These are phyloP conservation scores for Folsomia manolachei DNA, from an alignment of 2,888 invertebrate genomes.

Conservation along the genomic window DNA sequence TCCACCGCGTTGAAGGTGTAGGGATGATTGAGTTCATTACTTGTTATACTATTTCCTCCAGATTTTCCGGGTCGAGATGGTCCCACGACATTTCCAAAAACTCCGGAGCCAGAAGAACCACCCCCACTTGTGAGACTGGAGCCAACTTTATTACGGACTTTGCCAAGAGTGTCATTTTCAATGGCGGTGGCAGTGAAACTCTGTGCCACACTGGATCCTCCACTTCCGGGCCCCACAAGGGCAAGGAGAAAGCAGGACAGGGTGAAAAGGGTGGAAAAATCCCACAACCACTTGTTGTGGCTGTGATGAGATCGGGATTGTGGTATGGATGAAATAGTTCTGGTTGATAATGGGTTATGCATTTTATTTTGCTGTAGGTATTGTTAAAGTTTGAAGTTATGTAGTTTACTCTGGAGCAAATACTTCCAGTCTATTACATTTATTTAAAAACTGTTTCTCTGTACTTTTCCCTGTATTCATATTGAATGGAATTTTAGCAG, in stretches of 20 bases:
- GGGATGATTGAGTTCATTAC: slow-evolving; percentile 38
- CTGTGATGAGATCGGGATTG: too few relatives aligned
- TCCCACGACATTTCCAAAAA: not conserved
- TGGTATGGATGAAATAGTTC: too few relatives aligned
- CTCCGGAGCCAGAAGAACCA: not conserved
- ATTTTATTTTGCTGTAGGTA: too few relatives aligned
- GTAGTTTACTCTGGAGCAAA: too few relatives aligned
- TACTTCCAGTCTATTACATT: too few relatives aligned
- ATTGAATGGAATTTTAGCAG: too few relatives aligned
- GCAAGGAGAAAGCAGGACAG: slow-evolving; percentile 33
- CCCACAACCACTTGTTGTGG: slow-evolving; percentile 32
- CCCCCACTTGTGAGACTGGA: not conserved
- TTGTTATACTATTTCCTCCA: slow-evolving; percentile 18
- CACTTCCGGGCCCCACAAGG: slow-evolving; percentile 22
- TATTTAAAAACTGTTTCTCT: too few relatives aligned
- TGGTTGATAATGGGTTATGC: too few relatives aligned
- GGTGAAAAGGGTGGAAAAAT: slow-evolving; percentile 33
- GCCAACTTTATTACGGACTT: not conserved
- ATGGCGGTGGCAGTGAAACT: not conserved
- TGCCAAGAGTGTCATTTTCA: slow-evolving; percentile 2
- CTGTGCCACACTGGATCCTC: not conserved
- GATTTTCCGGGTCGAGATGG: not conserved
- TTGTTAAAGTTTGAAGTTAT: too few relatives aligned
- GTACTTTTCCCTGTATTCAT: too few relatives aligned
- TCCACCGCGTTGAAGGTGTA: slow-evolving; percentile 31